These are phyloP conservation scores for Melanargia galathea DNA, from an alignment of 2,888 invertebrate species.

Conservation along the genomic window DNA sequence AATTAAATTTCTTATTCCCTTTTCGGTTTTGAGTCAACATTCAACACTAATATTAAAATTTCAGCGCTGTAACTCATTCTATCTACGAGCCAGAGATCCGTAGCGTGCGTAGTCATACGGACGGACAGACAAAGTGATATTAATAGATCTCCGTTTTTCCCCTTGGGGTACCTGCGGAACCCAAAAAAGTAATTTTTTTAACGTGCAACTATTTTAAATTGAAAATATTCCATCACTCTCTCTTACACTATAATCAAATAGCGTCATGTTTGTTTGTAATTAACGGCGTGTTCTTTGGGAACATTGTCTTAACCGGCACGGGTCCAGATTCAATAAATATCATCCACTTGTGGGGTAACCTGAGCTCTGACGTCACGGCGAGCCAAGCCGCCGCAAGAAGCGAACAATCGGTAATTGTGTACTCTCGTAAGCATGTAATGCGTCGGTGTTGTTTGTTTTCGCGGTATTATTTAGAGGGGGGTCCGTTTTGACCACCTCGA, in stretches of 20 bases:
- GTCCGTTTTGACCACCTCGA: slow-evolving; percentile 24
- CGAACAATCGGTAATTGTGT: slow-evolving; percentile 52
- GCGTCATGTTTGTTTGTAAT: slow-evolving; percentile 73
- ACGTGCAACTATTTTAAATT: too few species aligned
- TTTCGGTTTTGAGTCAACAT: too few species aligned
- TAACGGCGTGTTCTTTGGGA: slow-evolving; percentile 70
- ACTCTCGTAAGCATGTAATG: slow-evolving; percentile 32
- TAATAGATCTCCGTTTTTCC: too few species aligned
- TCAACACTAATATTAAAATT: too few species aligned
- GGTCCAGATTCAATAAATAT: slow-evolving; percentile 64
- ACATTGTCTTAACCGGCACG: slow-evolving; percentile 60
- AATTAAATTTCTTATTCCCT: too few species aligned
- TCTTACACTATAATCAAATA: slow-evolving; percentile 42
- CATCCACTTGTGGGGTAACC: slow-evolving; percentile 66
- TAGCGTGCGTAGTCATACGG: too few species aligned
- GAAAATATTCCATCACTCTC: slow-evolving; percentile 34
- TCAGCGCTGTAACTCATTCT: too few species aligned
- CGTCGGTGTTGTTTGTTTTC: slow-evolving; percentile 38
- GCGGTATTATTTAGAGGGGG: slow-evolving; percentile 15
- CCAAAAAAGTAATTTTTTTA: too few species aligned
- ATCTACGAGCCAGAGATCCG: too few species aligned
- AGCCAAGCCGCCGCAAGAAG: slow-evolving; percentile 46
- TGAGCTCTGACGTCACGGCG: slow-evolving; percentile 51
- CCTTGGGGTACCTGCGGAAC: too few species aligned
- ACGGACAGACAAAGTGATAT: too few species aligned